Evolutionary conservation across 2,113 vertebrate species (phyloP).

Genomic region (Eulemur rufifrons): DNA sequence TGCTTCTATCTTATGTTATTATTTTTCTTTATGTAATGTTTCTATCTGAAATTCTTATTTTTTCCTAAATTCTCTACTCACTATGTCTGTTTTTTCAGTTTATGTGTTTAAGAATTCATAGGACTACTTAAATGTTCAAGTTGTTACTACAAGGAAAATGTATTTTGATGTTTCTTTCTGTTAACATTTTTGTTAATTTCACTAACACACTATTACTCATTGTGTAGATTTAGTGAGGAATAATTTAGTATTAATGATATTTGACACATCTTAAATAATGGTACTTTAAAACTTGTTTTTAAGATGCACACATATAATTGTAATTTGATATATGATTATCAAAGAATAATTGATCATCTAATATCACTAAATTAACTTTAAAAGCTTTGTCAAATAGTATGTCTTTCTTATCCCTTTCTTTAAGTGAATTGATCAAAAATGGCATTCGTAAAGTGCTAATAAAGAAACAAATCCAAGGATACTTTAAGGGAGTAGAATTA

Average conservation of each 20-base stretch:
- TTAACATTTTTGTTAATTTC: conserved; percentile 80
- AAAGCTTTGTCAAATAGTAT: not conserved
- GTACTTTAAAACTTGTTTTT: conserved; percentile 45
- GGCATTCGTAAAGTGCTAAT: not conserved
- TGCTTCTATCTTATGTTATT: conserved; percentile 65
- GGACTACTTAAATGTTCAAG: conserved; percentile 70
- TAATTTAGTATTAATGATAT: conserved; percentile 72
- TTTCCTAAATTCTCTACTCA: conserved; percentile 61
- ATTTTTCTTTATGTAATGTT: conserved; percentile 70
- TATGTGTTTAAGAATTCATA: conserved; percentile 29
- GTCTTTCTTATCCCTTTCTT: not conserved
- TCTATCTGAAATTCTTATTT: conserved; percentile 56
- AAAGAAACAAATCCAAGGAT: not conserved
- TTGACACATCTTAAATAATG: conserved; percentile 40
- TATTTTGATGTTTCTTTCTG: conserved; percentile 71
- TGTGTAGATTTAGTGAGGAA: conserved; percentile 88
- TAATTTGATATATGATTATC: not conserved
- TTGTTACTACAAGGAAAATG: conserved; percentile 55
- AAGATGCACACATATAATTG: not conserved
- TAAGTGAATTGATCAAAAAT: not conserved
- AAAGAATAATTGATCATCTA: not conserved
- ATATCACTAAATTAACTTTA: not conserved
- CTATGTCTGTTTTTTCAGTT: conserved; percentile 43
- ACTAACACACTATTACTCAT: conserved; percentile 82
- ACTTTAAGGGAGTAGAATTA: not conserved